Conservation (phyloP, 2,113 vertebrate genomes). For the Mesembrinibis cayennensis region DNA sequence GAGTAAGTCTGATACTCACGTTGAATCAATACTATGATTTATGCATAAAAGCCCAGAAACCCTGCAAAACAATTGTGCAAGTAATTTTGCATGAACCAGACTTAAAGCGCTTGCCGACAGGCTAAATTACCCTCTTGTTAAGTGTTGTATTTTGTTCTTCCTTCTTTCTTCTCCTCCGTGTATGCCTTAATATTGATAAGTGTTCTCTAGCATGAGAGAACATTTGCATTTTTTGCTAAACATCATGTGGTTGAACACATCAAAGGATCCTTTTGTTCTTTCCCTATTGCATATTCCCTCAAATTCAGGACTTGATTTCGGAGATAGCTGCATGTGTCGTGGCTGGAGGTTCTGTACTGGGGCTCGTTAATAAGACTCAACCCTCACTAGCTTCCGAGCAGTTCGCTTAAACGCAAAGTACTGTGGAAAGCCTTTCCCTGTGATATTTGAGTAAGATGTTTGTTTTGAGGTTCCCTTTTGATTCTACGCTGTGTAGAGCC, state of each 20-base stretch:
- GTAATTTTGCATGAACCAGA: constrained; percentile 69
- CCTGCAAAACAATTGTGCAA: constrained; percentile 37
- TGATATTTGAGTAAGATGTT: neutral
- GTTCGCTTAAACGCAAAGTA: accelerated
- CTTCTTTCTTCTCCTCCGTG: constrained; percentile 69
- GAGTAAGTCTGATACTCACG: constrained; percentile 25
- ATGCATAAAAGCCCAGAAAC: constrained; percentile 56
- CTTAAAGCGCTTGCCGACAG: constrained; percentile 68
- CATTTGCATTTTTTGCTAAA: constrained; percentile 68
- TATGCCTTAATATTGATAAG: constrained; percentile 75
- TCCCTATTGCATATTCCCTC: neutral
- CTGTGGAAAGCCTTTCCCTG: neutral
- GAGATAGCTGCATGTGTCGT: neutral
- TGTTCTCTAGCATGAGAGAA: constrained; percentile 38
- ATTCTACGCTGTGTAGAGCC: neutral
- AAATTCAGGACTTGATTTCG: neutral
- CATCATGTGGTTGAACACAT: constrained; percentile 34
- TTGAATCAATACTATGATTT: constrained; percentile 61
- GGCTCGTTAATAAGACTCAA: neutral
- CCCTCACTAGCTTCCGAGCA: neutral
- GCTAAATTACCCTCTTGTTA: constrained; percentile 73
- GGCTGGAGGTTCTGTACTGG: neutral
- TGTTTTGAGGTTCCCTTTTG: neutral
- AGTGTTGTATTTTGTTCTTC: constrained; percentile 67
- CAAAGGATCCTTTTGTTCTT: constrained; percentile 65